A percentile compares a stretch with the other conserved stretches of the same genome.
These are phyloP conservation scores for Sinosuthora webbiana DNA, from an alignment of 2,113 vertebrate genomes.

Conservation along the genomic window DNA sequence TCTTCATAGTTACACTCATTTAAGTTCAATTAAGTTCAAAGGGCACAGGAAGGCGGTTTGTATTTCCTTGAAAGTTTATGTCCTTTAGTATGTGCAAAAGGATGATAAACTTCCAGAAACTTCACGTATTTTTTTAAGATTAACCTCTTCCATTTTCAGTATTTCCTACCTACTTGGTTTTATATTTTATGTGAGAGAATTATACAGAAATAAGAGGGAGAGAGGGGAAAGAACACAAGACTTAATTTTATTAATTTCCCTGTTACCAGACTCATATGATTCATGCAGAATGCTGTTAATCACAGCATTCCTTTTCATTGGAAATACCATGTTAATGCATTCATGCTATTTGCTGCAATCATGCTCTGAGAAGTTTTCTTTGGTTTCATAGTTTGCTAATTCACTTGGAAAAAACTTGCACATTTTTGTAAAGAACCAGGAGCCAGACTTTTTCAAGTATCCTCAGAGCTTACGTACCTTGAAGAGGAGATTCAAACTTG, in stretches of 20 bases:
- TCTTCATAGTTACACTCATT: slow-evolving; percentile 48
- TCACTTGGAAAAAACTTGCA: not conserved
- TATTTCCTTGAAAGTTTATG: slow-evolving; percentile 19
- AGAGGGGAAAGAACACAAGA: not conserved
- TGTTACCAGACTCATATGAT: not conserved
- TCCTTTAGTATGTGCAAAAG: not conserved
- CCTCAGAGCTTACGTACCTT: not conserved
- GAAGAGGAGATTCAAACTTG: not conserved
- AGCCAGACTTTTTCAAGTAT: not conserved
- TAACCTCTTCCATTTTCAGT: not conserved
- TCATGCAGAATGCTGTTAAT: not conserved
- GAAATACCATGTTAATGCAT: not conserved
- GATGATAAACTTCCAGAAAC: not conserved
- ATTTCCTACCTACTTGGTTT: not conserved
- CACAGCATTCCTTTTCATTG: not conserved
- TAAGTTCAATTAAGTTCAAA: slow-evolving; percentile 53
- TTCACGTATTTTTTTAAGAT: not conserved
- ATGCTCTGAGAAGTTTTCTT: not conserved
- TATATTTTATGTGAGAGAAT: not conserved
- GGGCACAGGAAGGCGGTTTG: slow-evolving; percentile 52
- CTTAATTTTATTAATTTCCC: not conserved
- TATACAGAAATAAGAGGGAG: not conserved
- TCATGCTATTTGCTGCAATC: not conserved
- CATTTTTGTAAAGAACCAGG: not conserved
- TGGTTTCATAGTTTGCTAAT: not conserved